phyloP scores from a whole-genome alignment of 2,797 vertebrate species.

The Menidia menidia region DNA sequence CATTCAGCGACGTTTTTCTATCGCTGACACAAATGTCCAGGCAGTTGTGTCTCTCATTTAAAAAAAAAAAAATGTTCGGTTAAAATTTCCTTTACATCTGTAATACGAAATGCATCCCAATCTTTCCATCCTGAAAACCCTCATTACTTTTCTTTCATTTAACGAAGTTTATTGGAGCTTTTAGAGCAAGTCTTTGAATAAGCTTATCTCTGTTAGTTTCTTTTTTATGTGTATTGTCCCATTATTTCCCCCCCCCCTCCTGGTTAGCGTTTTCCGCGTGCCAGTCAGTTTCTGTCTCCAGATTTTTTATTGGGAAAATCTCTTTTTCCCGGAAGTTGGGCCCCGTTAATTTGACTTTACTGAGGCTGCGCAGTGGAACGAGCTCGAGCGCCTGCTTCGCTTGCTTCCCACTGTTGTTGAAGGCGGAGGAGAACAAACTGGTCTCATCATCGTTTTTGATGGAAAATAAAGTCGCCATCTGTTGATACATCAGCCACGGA shows the following conservation, averaged over 20 bases:
- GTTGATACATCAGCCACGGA: background rate
- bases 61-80: no score
- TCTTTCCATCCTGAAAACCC: no score
- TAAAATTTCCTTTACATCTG: no score
- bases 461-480: slow-evolving; percentile 8
- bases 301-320: slow-evolving; percentile 46
- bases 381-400: slow-evolving; percentile 44
- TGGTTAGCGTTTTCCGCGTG: no score
- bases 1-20: background rate
- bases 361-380: slow-evolving; percentile 56
- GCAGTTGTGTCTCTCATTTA: no score
- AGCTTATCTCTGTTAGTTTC: no score
- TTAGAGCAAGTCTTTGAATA: no score
- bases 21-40: background rate
- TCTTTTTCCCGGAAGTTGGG: slow-evolving; percentile 21
- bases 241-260: no score
- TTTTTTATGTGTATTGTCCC: no score
- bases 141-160: no score
- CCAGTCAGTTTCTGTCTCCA: background rate
- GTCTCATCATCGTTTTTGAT: background rate
- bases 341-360: slow-evolving; percentile 1
- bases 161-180: no score
- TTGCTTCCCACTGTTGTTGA: slow-evolving; percentile 33
- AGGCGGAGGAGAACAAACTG: slow-evolving; percentile 7
- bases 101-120: no score